phyloP scores from a whole-genome alignment of 1,140 invertebrate species.

The Aphaenogaster floridana region DNA sequence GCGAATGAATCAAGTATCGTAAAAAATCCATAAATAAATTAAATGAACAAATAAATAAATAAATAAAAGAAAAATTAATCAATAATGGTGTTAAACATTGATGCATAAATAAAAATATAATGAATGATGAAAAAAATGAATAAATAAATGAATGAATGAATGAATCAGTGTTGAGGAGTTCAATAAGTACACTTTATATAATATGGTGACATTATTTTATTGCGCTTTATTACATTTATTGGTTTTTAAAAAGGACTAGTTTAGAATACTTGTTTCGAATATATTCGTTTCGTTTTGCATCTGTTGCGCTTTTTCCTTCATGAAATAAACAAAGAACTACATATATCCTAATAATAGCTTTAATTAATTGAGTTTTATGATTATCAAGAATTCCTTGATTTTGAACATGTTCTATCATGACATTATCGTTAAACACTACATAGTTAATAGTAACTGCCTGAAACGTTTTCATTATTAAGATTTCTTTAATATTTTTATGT shows the following conservation, averaged over 20 bases:
- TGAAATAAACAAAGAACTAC: constrained; percentile 27
- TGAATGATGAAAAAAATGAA: too few relatives aligned
- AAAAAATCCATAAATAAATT: too few relatives aligned
- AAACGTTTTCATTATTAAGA: constrained; percentile 7
- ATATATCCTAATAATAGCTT: constrained; percentile 22
- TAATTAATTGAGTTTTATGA: not conserved
- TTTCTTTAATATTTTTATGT: constrained; percentile 17
- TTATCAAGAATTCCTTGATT: constrained; percentile 16
- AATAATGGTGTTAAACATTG: too few relatives aligned
- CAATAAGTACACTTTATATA: not conserved
- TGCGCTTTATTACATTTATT: constrained; percentile 19
- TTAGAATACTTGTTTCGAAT: constrained; percentile 20
- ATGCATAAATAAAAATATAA: too few relatives aligned
- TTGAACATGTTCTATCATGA: constrained; percentile 11
- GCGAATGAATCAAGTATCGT: too few relatives aligned
- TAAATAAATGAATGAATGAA: not conserved
- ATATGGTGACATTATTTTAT: not conserved
- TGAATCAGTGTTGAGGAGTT: not conserved
- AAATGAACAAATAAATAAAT: too few relatives aligned
- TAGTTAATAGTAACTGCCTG: constrained; percentile 1
- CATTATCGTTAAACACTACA: constrained; percentile 12
- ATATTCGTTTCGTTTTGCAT: not conserved
- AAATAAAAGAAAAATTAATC: too few relatives aligned
- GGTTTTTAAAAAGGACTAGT: constrained; percentile 12
- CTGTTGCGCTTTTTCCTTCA: constrained; percentile 28